Base-by-base conservation (phyloP, 2,113 vertebrate genomes). In the Vulpes ferrilata region DNA sequence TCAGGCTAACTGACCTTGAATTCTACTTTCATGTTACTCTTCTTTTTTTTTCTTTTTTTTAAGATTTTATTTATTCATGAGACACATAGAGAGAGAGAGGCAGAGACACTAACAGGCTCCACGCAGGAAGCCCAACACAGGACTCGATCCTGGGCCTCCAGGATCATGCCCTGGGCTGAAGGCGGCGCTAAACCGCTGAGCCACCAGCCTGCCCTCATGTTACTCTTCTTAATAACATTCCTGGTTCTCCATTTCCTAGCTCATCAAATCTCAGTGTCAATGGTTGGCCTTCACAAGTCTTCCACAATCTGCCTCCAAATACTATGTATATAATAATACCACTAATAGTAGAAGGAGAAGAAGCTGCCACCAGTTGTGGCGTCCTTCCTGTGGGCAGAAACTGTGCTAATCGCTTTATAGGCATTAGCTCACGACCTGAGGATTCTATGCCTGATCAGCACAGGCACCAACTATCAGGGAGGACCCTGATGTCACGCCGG, bases 401-500 rank as follows among this genome's bases (percentile, higher is more conserved):
- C 65, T 5, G 20, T 23, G 64, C 25, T 19, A 30, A 59, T 12
- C 60, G 16, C 3, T 76, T 59, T 57, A 9, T 4, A 64, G 67
- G 57, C 53, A 71, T 57, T 2, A 23, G n/a, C 80, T 92, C 78
- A 53, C 55, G 8, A 23, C 8, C 2, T 60, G 64, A 89, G 64
- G 64, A 71, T 11, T 48, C 11, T 7, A 7, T 38, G 13, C 23
- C 51, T 11, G 51, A n/a, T 7, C 7, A 20, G 65, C 76, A 59
- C 22, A 57, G 79, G 55, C 5, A 13, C 62, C 43, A 12, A 11
- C 15, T 3, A 8, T 48, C 93, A 27, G 65, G 25, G 59, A 1
- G 4, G 86, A 48, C 4, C 3, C 23, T 38, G 32, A 32, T 51
- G 35, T 65, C 55, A 25, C 3, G 0, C 59, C 0, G 0, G 32